Conservation (phyloP, 2,888 invertebrate species). For the Celastrina argiolus region DNA sequence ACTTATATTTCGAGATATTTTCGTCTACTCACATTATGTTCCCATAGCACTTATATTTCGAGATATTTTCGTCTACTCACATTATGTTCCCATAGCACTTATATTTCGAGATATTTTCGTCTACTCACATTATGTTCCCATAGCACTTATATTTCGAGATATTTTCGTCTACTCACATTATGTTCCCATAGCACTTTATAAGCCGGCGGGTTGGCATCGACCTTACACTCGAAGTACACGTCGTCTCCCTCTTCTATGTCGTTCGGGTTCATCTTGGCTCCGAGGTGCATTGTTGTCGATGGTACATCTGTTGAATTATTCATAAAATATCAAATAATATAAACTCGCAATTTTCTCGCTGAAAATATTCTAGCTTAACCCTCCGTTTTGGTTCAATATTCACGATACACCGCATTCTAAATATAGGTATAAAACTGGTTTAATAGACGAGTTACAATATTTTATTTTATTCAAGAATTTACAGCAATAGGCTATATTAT, state of each 20-base stretch:
- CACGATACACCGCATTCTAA: no score
- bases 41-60: no score
- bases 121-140: constrained; percentile 74
- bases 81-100: no score
- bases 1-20: no score
- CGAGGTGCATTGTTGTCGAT: constrained; percentile 62
- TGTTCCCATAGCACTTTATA: constrained; percentile 76
- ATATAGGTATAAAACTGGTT: no score
- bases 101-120: constrained; percentile 26
- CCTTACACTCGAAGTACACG: constrained; percentile 70
- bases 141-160: constrained; percentile 65
- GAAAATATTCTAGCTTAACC: not conserved
- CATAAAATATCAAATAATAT: constrained; percentile 31
- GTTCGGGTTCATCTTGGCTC: constrained; percentile 69
- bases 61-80: no score
- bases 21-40: no score
- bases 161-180: constrained; percentile 55
- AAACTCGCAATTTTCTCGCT: constrained; percentile 27
- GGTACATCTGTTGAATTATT: constrained; percentile 57
- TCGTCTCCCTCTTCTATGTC: constrained; percentile 75
- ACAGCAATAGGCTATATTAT: no score
- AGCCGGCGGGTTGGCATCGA: constrained; percentile 71
- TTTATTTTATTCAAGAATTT: no score
- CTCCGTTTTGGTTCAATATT: not conserved
- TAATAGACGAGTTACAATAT: no score